A percentile compares a stretch with the other conserved stretches of the same genome.
Conservation (phyloP, 2,113 vertebrate species). For the Desmodus rotundus region DNA sequence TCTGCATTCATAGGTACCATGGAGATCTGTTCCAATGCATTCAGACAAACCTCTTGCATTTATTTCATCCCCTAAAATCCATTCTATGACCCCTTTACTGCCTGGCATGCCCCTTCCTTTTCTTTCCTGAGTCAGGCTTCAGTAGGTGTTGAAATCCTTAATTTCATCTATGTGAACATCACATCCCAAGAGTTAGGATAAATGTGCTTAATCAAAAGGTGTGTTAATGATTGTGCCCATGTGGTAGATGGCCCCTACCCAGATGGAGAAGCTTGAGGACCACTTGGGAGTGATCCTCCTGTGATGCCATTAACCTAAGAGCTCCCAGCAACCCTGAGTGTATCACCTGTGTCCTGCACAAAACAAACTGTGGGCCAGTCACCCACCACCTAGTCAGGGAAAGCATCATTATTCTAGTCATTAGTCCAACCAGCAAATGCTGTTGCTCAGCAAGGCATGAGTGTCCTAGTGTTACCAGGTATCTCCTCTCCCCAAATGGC, state of each 20-base stretch:
- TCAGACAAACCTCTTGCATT: neutral
- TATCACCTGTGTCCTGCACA: neutral
- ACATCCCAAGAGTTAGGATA: neutral
- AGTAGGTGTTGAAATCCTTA: neutral
- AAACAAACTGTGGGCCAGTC: slow-evolving; percentile 1
- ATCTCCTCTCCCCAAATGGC: neutral
- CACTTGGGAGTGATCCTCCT: neutral
- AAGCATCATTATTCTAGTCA: slow-evolving; percentile 31
- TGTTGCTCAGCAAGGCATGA: neutral
- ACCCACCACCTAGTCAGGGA: neutral
- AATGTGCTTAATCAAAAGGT: slow-evolving; percentile 34
- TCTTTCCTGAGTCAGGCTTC: neutral
- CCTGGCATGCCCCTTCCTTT: neutral
- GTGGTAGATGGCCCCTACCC: neutral
- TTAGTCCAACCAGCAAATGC: slow-evolving; percentile 42
- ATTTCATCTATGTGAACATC: neutral
- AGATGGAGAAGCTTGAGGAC: neutral
- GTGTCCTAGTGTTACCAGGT: neutral
- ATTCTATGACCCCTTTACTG: neutral
- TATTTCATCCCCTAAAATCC: neutral
- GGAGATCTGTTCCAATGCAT: neutral
- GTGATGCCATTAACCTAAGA: slow-evolving; percentile 37
- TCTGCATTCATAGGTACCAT: neutral
- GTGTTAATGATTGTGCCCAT: slow-evolving; percentile 13
- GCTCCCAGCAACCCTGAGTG: neutral